Base-by-base conservation (phyloP, 2,888 invertebrate species). In the Mythimna albipuncta region DNA sequence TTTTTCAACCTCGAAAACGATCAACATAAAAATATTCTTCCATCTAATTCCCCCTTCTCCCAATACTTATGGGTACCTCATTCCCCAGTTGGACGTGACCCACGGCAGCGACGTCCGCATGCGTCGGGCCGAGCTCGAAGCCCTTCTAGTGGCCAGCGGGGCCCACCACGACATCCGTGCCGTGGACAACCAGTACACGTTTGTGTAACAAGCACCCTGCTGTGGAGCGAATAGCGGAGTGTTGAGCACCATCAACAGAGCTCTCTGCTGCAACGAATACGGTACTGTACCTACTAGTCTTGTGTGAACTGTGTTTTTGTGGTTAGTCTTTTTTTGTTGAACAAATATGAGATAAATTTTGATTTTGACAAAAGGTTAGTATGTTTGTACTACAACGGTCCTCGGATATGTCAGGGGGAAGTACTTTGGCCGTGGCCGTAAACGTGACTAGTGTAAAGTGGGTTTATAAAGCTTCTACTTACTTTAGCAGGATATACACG, bases 91-190 rank as follows among this genome's bases (percentile, higher is more conserved):
- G 97, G 97, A 98, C 79, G 97, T 98, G 83, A 97, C 98, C 0
- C 98, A 98, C 91, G 98, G 98, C 83, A 98, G 98, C 82, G 98
- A 98, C 82, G 98, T 99, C 79, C 97, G 98, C 79, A 98, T 98
- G 87, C 97, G 98, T 75, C 97, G 98, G 47, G 98, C 98, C 38
- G 98, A 98, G 59, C 95, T 98, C 83, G 98, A 98, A 89, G 97
- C 97, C 69, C 91, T 98, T 72, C 96, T 97, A 82, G 94, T 91
- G 7, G 97, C 91, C 77, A 96, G 90, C 87, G 93, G 92, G 71
- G 91, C 93, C 0, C 96, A 95, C 82, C 96, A 96, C 84, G 96
- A 94, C 80, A 87, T 91, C 2, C 94, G 98, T 71, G 98, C 98
- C 38, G 97, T 98, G 21, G 98, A 98, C 92, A 98, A 98, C 94